phyloP scores from a whole-genome alignment of 2,797 vertebrate genomes.

The Phoeniculus purpureus region DNA sequence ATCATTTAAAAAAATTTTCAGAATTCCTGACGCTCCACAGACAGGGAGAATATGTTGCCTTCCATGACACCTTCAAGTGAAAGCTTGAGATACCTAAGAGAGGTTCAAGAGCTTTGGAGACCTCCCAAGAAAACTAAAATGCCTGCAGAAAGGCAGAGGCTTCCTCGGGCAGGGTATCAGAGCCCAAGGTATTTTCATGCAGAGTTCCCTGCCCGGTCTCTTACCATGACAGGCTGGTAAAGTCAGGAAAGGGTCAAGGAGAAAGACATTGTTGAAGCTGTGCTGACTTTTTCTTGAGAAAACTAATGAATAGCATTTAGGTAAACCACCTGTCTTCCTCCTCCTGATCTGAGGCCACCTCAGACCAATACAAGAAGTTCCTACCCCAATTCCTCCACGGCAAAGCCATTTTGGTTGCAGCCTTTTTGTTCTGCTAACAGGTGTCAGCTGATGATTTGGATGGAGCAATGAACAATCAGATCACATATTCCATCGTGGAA shows the following conservation, averaged over 20 bases:
- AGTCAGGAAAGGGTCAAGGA: neutral
- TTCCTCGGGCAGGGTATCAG: neutral
- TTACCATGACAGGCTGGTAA: neutral
- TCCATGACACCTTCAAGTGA: neutral
- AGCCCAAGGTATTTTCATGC: neutral
- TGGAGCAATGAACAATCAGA: slow-evolving; percentile 87
- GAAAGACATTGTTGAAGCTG: neutral
- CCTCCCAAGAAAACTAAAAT: neutral
- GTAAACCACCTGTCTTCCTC: neutral
- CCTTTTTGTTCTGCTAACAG: slow-evolving; percentile 66
- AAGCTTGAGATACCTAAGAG: neutral
- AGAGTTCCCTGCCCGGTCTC: neutral
- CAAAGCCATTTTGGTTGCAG: neutral
- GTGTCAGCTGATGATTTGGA: slow-evolving; percentile 90
- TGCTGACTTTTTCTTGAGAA: neutral
- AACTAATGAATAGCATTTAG: neutral
- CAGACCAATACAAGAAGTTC: neutral
- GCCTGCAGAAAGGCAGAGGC: neutral
- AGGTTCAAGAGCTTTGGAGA: neutral
- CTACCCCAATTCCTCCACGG: neutral
- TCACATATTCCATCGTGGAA: slow-evolving; percentile 89
- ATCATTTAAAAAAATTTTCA: neutral
- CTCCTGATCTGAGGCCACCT: neutral
- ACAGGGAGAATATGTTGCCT: neutral
- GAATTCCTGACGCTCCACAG: neutral